These are phyloP conservation scores for Epinephelus lanceolatus DNA, from an alignment of 2,113 vertebrate genomes.

Conservation along the genomic window DNA sequence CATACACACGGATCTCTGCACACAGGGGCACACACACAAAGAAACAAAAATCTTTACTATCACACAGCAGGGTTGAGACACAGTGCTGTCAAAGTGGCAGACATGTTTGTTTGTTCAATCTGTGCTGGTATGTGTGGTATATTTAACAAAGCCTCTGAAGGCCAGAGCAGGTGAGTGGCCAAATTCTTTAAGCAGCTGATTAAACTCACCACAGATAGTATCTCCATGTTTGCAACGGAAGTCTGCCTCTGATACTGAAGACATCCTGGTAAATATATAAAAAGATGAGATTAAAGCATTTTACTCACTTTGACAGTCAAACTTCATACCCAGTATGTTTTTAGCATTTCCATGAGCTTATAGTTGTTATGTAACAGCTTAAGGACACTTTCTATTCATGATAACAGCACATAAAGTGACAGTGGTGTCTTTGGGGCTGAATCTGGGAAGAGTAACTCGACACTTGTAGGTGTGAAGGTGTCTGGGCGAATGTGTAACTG, in stretches of 20 bases:
- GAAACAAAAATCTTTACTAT: background rate
- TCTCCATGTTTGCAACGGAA: constrained; percentile 70
- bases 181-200: background rate
- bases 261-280: constrained; percentile 76
- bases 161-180: too few relatives aligned
- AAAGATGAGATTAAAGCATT: background rate
- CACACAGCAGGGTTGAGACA: background rate
- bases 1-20: constrained; percentile 81
- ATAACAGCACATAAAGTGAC: background rate
- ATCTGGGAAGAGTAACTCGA: constrained; percentile 59
- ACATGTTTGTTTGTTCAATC: background rate
- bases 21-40: background rate
- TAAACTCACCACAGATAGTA: constrained; percentile 80
- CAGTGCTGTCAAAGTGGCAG: background rate
- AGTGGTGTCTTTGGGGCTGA: background rate
- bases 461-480: constrained; percentile 43
- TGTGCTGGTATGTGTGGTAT: constrained; percentile 12
- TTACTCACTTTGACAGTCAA: background rate
- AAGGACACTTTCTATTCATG: background rate
- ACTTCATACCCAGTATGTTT: background rate
- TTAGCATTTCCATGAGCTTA: background rate
- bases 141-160: background rate
- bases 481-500: constrained; percentile 50
- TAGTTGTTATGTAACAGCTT: background rate
- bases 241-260: constrained; percentile 60